These are phyloP conservation scores for Tragelaphus scriptus DNA, from an alignment of 2,113 vertebrate genomes.

Conservation along the genomic window DNA sequence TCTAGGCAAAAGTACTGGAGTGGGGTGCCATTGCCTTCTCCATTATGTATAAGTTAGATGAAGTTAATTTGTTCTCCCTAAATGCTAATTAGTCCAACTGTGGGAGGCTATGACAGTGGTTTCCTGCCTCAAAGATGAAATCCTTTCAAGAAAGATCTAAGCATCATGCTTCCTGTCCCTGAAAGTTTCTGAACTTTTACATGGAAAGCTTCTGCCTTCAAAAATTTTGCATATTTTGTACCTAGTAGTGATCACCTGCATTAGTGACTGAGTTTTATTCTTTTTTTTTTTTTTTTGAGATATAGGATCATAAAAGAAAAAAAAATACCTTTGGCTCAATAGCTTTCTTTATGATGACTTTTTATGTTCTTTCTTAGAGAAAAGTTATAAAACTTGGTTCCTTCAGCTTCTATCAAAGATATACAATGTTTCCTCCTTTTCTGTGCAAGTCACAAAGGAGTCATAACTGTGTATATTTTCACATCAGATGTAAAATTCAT, in stretches of 20 bases:
- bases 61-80: not conserved
- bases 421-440: slow-evolving; percentile 61
- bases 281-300: not conserved
- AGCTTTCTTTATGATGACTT: slow-evolving; percentile 63
- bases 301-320: slow-evolving; percentile 41
- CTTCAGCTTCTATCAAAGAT: slow-evolving; percentile 53
- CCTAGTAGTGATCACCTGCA: slow-evolving; percentile 21
- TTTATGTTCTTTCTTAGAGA: slow-evolving; percentile 70
- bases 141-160: not conserved
- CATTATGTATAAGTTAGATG: not conserved
- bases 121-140: not conserved
- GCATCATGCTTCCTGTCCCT: not conserved
- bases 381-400: slow-evolving; percentile 63
- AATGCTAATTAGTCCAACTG: not conserved
- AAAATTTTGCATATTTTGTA: slow-evolving; percentile 2
- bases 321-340: slow-evolving; percentile 39
- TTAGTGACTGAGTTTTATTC: slow-evolving; percentile 30
- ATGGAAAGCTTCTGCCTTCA: not conserved
- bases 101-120: not conserved
- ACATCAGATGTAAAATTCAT: slow-evolving; percentile 75
- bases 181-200: not conserved
- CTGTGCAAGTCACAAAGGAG: slow-evolving; percentile 66
- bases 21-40: no score
- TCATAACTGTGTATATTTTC: slow-evolving; percentile 66
- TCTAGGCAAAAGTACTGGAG: no score